A percentile compares a stretch with the other conserved stretches of the same genome.
Evolutionary conservation across 2,888 invertebrate genomes (phyloP).

Genomic region (Portevinia maculata): DNA sequence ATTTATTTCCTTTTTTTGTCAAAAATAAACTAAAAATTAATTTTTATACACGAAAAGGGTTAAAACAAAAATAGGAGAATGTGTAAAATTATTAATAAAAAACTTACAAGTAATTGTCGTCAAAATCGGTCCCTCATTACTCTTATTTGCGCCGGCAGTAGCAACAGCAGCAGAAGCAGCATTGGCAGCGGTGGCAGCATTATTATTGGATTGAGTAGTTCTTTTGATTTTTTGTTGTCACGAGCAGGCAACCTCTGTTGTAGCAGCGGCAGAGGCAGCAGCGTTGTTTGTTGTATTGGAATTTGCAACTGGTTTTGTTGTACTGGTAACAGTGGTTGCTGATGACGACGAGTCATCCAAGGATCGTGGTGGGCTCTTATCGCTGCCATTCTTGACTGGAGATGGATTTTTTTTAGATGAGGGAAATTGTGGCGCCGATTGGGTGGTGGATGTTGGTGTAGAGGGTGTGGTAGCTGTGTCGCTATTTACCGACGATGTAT

Average conservation of each 20-base stretch:
- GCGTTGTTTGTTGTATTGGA: conserved; percentile 25
- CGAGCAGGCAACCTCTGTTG: conserved; percentile 82
- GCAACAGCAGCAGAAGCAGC: conserved; percentile 8
- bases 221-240: conserved; percentile 79
- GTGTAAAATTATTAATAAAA: conserved; percentile 75
- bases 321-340: conserved; percentile 68
- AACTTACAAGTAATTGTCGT: conserved; percentile 83
- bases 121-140: conserved; percentile 77
- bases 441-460: conserved; percentile 78
- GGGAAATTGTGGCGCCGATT: conserved; percentile 68
- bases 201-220: conserved; percentile 77
- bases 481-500: conserved; percentile 79
- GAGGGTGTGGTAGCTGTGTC: conserved; percentile 77
- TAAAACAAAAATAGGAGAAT: conserved; percentile 51
- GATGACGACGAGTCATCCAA: conserved; percentile 70
- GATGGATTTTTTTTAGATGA: conserved; percentile 34
- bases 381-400: conserved; percentile 61
- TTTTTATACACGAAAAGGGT: conserved; percentile 65
- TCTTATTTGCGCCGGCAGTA: conserved; percentile 31
- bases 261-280: conserved; percentile 62
- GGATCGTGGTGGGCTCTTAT: conserved; percentile 42
- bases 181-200: conserved; percentile 81
- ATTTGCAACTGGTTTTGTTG: conserved; percentile 61
- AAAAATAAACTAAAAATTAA: conserved; percentile 68
- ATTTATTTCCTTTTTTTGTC: conserved; percentile 77